Percentiles rank a stretch among this genome's conserved stretches.
These are phyloP conservation scores for Poecilia gillii DNA, from an alignment of 2,797 vertebrate genomes.

Conservation along the genomic window DNA sequence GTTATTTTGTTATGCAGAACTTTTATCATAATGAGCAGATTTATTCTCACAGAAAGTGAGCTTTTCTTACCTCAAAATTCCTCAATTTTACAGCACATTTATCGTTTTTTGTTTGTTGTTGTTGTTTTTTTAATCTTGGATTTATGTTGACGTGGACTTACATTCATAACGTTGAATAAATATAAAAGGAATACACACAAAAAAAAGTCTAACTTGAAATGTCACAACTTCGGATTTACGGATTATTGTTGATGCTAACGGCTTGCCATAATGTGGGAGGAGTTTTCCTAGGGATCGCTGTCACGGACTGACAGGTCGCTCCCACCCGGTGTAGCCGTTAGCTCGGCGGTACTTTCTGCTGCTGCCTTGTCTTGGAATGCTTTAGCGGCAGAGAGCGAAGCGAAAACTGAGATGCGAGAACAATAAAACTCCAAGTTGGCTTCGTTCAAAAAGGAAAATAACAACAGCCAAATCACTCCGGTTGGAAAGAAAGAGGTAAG, in stretches of 20 bases:
- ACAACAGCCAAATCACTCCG: slow-evolving; percentile 4
- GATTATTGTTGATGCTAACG: neutral
- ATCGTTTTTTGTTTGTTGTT: too few species aligned
- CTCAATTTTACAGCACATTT: neutral
- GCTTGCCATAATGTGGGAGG: neutral
- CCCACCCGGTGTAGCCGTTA: slow-evolving; percentile 35
- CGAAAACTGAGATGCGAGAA: slow-evolving; percentile 47
- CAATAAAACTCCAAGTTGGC: slow-evolving; percentile 21
- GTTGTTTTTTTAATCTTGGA: neutral
- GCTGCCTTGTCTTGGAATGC: slow-evolving; percentile 37
- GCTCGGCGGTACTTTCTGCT: slow-evolving; percentile 22
- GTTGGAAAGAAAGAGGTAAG: slow-evolving; percentile 55
- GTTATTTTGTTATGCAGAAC: neutral
- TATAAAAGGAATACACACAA: neutral
- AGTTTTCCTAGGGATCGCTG: neutral
- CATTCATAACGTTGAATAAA: neutral
- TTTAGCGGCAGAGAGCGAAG: slow-evolving; percentile 31
- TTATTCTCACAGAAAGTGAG: neutral
- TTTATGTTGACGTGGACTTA: neutral
- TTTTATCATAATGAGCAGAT: neutral
- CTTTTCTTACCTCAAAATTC: neutral
- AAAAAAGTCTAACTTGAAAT: too few species aligned
- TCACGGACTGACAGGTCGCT: slow-evolving; percentile 53
- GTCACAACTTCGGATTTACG: too few species aligned
- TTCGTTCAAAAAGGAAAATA: neutral